A percentile compares a stretch with the other conserved stretches of the same genome.
These are phyloP conservation scores for Ashinkailepas kermadecensis DNA, from an alignment of 2,888 invertebrate genomes.

Conservation along the genomic window DNA sequence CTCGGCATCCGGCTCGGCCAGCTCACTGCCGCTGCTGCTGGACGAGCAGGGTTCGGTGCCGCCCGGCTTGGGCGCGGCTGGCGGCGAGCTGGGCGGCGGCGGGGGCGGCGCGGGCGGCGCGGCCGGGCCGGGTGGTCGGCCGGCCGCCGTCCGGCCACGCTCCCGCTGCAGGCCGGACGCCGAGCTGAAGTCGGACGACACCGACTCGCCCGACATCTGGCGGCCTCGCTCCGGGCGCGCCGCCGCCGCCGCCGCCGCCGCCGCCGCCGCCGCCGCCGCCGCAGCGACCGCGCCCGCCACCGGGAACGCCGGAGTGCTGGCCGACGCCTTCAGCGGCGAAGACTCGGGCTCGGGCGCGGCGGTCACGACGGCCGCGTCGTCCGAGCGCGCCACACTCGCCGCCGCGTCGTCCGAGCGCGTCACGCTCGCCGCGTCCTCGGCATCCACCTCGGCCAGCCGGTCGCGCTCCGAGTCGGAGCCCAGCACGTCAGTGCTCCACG, in stretches of 20 bases:
- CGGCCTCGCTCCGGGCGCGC: conserved; percentile 28
- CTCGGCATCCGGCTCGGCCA: not conserved
- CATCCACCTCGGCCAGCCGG: conserved; percentile 75
- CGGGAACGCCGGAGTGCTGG: conserved; percentile 28
- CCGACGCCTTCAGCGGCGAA: conserved; percentile 27
- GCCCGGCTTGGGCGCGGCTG: not conserved
- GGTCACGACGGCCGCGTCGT: conserved; percentile 57
- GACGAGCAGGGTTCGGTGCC: conserved; percentile 20
- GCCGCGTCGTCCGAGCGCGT: conserved; percentile 68
- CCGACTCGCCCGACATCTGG: conserved; percentile 22
- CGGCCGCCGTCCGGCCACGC: not conserved
- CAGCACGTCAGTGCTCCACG: conserved; percentile 95
- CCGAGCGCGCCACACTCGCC: conserved; percentile 56
- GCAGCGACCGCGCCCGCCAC: conserved; percentile 28
- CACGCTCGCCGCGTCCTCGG: conserved; percentile 54
- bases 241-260: conserved; percentile 23
- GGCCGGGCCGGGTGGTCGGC: not conserved
- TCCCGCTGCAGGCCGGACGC: conserved; percentile 2
- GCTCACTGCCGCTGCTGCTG: conserved; percentile 23
- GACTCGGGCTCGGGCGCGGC: conserved; percentile 34
- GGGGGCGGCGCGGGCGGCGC: not conserved
- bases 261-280: conserved; percentile 7
- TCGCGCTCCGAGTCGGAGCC: conserved; percentile 75
- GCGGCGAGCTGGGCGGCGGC: not conserved
- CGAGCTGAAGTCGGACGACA: conserved; percentile 18